Evolutionary conservation across 2,113 vertebrate genomes (phyloP).

Genomic region (Tor tambroides): DNA sequence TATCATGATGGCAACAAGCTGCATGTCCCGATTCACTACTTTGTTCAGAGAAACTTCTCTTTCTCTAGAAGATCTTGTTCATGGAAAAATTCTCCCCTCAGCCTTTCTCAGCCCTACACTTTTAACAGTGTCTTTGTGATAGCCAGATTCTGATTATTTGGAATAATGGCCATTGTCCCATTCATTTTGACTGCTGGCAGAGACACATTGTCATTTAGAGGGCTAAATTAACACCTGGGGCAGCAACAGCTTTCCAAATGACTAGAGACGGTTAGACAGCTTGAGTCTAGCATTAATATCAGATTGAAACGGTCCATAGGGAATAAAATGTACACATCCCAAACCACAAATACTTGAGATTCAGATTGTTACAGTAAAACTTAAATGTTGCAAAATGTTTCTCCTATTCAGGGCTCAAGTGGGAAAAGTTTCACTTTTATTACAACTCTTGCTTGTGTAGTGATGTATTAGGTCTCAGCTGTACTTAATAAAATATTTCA

Average conservation of each 20-base stretch:
- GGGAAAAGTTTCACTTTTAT: conserved; percentile 31
- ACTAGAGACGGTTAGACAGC: conserved; percentile 59
- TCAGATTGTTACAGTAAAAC: conserved; percentile 20
- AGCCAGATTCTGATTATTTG: conserved; percentile 62
- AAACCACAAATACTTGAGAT: neutral
- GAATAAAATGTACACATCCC: conserved; percentile 53
- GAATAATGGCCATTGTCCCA: conserved; percentile 59
- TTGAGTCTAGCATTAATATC: conserved; percentile 52
- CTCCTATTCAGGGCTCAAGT: neutral
- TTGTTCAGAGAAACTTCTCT: neutral
- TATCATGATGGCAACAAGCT: neutral
- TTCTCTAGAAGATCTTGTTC: neutral
- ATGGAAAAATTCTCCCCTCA: neutral
- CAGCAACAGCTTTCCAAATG: conserved; percentile 60
- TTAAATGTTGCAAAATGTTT: conserved; percentile 34
- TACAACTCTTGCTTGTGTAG: neutral
- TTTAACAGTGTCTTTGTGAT: conserved; percentile 55
- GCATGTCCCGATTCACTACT: neutral
- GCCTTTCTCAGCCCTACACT: conserved; percentile 7
- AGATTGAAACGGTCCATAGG: conserved; percentile 51
- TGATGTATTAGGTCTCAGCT: conserved; percentile 15
- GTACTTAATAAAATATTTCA: conserved; percentile 23
- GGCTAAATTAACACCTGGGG: conserved; percentile 71
- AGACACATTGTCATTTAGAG: conserved; percentile 66
- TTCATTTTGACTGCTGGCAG: conserved; percentile 62